Evolutionary conservation across 2,888 invertebrate species (phyloP).

Genomic region (Habrosyne pyritoides): DNA sequence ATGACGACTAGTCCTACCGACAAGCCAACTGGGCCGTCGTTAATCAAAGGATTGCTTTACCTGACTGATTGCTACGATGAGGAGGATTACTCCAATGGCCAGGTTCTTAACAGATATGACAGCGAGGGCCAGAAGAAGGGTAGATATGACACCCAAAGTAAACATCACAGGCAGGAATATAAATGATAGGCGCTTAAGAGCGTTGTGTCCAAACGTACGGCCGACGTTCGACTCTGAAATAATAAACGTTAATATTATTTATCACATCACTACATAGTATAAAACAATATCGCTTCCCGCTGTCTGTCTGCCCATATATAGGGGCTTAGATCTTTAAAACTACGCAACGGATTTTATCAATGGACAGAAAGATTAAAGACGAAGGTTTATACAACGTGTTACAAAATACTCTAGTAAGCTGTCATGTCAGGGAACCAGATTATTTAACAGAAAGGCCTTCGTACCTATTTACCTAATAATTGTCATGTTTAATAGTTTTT

Average conservation of each 20-base stretch:
- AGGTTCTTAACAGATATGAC: constrained; percentile 89
- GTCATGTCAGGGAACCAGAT: no score
- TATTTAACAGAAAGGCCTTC: no score
- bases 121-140: constrained; percentile 87
- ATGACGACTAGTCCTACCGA: no score
- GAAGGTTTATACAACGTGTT: no score
- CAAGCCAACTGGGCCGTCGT: no score
- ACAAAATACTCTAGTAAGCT: no score
- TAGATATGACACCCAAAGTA: constrained; percentile 90
- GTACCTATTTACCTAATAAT: no score
- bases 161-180: constrained; percentile 89
- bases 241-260: constrained; percentile 5
- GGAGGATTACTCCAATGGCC: constrained; percentile 86
- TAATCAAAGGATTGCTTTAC: constrained; percentile 43
- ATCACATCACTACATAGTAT: neutral
- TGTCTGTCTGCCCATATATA: no score
- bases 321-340: no score
- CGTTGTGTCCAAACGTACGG: constrained; percentile 89
- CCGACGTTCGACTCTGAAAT: constrained; percentile 75
- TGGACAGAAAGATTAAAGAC: no score
- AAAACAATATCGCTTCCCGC: neutral
- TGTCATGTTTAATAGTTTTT: no score
- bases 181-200: constrained; percentile 87
- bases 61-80: constrained; percentile 85
- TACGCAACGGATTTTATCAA: no score